Conservation (phyloP, 2,113 vertebrate genomes). For the Notarius lentiginosus region DNA sequence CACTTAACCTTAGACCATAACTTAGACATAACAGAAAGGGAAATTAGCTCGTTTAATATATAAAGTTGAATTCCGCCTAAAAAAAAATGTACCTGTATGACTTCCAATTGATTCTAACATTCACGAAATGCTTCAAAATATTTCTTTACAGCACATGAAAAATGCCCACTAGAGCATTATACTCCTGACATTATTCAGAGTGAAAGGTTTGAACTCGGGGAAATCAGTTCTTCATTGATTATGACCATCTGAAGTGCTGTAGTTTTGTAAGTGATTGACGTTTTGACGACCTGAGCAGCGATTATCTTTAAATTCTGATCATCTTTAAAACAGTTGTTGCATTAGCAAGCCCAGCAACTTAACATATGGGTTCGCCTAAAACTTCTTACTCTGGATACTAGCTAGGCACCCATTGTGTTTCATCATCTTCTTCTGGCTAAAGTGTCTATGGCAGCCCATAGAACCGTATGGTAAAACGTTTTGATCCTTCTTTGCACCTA, state of each 20-base stretch:
- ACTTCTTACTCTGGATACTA: neutral
- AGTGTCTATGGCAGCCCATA: too few species aligned
- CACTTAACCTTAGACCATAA: neutral
- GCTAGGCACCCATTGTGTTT: neutral
- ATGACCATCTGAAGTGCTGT: neutral
- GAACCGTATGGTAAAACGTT: too few species aligned
- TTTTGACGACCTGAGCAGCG: neutral
- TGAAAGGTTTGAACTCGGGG: too few species aligned
- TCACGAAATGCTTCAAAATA: neutral
- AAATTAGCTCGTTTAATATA: neutral
- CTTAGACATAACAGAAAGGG: neutral
- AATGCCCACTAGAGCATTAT: neutral
- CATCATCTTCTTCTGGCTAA: too few species aligned
- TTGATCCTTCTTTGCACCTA: too few species aligned
- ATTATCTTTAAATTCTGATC: neutral
- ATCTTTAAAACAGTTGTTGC: too few species aligned
- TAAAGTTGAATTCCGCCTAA: neutral
- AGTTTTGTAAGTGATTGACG: neutral
- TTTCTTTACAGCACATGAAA: neutral
- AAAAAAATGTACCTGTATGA: neutral
- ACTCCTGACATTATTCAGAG: neutral
- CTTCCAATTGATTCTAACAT: neutral
- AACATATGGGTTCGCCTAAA: neutral
- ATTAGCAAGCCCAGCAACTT: neutral
- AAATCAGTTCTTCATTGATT: too few species aligned